Conservation (phyloP, 2,113 vertebrate genomes). For the Sander vitreus region DNA sequence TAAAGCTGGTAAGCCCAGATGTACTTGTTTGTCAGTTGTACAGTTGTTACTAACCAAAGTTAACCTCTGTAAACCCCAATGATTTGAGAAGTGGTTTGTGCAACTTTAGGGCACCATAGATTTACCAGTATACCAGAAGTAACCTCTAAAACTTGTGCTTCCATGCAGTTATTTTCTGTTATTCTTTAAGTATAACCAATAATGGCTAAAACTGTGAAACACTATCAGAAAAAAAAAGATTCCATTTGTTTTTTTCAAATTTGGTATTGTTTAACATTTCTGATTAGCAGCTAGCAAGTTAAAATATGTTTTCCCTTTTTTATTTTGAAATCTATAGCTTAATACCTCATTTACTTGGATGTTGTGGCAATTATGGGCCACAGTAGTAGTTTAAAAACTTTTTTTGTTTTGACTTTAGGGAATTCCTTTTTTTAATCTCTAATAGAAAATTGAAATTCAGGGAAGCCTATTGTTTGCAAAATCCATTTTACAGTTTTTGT, state of each 20-base stretch:
- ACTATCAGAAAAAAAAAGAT: background rate
- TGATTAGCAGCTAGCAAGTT: too few relatives aligned
- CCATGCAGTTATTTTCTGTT: background rate
- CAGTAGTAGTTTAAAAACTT: background rate
- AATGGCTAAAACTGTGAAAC: background rate
- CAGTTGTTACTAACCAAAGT: background rate
- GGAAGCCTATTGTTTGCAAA: background rate
- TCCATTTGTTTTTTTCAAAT: background rate
- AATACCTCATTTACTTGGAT: too few relatives aligned
- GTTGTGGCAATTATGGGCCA: background rate
- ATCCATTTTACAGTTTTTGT: background rate
- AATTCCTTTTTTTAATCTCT: too few relatives aligned
- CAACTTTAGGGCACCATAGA: background rate
- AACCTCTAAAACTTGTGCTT: background rate
- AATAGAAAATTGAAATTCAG: too few relatives aligned
- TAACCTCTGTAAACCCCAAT: too few relatives aligned
- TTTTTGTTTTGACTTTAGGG: too few relatives aligned
- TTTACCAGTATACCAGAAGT: slow-evolving; percentile 2
- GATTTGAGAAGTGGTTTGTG: background rate
- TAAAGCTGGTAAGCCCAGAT: slow-evolving; percentile 88
- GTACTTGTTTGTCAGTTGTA: background rate
- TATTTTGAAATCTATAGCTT: background rate
- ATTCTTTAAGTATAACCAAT: background rate
- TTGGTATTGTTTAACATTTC: background rate
- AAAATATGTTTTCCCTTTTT: too few relatives aligned